A percentile compares a stretch with the other conserved stretches of the same genome.
Evolutionary conservation across 2,888 invertebrate species (phyloP).

Genomic region (Sepioteuthis lessoniana): DNA sequence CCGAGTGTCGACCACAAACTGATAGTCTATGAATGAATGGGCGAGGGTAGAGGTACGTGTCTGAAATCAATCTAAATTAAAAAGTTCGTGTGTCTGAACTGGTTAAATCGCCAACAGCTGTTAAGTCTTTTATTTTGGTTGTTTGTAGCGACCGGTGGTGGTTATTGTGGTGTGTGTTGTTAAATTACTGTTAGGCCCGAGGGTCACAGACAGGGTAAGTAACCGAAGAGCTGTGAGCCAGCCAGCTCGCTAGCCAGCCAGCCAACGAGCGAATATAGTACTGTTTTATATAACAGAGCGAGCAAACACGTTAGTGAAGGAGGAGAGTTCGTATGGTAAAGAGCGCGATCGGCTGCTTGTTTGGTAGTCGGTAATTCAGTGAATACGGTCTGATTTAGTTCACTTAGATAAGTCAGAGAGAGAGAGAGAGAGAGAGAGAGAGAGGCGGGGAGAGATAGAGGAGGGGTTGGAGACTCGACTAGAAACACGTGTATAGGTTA

Average conservation of each 20-base stretch:
- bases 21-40: neutral
- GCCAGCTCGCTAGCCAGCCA: conserved; percentile 33
- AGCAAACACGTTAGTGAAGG: neutral
- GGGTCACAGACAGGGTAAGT: neutral
- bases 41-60: neutral
- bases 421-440: neutral
- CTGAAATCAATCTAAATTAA: too few species aligned
- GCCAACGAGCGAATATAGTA: neutral
- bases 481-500: neutral
- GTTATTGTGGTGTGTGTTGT: neutral
- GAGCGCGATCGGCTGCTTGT: too few species aligned
- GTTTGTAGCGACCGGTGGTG: neutral
- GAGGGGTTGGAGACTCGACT: neutral
- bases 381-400: neutral
- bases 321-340: neutral
- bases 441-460: neutral
- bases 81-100: neutral
- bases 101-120: neutral
- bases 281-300: neutral
- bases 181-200: neutral
- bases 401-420: neutral
- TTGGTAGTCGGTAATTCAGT: neutral
- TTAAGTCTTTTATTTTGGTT: neutral
- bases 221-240: neutral
- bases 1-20: neutral